phyloP scores from a whole-genome alignment of 2,888 invertebrate genomes.

The Pseudoips prasinana region DNA sequence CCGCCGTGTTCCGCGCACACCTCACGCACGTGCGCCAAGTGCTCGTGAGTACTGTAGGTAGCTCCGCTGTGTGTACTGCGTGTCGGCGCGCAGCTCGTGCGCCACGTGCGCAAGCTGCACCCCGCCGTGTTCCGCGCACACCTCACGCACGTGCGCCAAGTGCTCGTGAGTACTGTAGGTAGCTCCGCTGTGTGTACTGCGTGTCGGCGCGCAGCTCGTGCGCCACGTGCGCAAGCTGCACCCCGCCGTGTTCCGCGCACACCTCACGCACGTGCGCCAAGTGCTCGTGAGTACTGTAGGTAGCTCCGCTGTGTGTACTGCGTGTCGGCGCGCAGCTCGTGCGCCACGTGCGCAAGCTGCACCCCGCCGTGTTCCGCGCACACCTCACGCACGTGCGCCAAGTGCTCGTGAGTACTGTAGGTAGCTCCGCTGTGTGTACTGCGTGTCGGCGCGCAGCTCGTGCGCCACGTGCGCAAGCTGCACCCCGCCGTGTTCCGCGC shows the following conservation, averaged over 20 bases:
- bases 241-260: slow-evolving; percentile 81
- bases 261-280: slow-evolving; percentile 59
- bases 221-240: slow-evolving; percentile 89
- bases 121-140: slow-evolving; percentile 81
- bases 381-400: slow-evolving; percentile 62
- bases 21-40: slow-evolving; percentile 59
- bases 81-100: slow-evolving; percentile 87
- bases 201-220: slow-evolving; percentile 86
- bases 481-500: slow-evolving; percentile 84
- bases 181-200: slow-evolving; percentile 90
- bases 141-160: slow-evolving; percentile 58
- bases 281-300: slow-evolving; percentile 44
- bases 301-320: slow-evolving; percentile 90
- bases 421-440: slow-evolving; percentile 89
- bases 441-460: slow-evolving; percentile 87
- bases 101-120: slow-evolving; percentile 89
- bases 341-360: slow-evolving; percentile 88
- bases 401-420: slow-evolving; percentile 44
- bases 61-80: slow-evolving; percentile 89
- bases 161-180: slow-evolving; percentile 54
- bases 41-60: slow-evolving; percentile 69
- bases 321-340: slow-evolving; percentile 87
- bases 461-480: slow-evolving; percentile 88
- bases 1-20: slow-evolving; percentile 80
- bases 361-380: slow-evolving; percentile 83